Conservation (phyloP, 2,888 invertebrate species). For the Dolichopus griseipennis region DNA sequence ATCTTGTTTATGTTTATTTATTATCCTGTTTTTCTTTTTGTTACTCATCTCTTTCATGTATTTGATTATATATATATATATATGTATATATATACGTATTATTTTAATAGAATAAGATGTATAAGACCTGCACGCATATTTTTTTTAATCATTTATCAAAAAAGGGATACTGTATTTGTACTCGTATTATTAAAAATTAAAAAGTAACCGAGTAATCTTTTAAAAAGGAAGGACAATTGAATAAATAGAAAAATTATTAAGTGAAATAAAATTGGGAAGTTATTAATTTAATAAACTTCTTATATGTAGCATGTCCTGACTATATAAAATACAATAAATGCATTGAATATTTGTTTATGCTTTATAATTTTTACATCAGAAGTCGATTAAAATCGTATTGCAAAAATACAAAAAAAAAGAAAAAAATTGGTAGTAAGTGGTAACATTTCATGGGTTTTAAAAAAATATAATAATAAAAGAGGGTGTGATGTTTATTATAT, state of each 20-base stretch:
- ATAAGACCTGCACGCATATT: background rate
- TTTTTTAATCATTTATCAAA: background rate
- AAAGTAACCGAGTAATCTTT: no score
- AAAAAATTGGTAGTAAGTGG: background rate
- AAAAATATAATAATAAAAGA: background rate
- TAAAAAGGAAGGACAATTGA: background rate
- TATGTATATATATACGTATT: background rate
- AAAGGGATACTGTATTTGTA: no score
- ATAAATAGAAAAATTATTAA: background rate
- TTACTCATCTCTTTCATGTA: no score
- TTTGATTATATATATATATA: no score
- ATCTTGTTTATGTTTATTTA: background rate
- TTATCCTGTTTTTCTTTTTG: background rate
- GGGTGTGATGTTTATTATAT: background rate
- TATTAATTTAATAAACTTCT: conserved; percentile 6
- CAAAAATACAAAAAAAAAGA: background rate
- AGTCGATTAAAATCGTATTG: background rate
- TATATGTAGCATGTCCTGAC: background rate
- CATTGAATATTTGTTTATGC: no score
- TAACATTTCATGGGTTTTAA: background rate
- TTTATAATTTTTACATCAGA: background rate
- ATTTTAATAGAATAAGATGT: background rate
- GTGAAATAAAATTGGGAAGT: background rate
- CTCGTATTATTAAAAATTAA: no score
- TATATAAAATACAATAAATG: no score